phyloP scores from a whole-genome alignment of 2,797 vertebrate species.

The Catharus ustulatus region DNA sequence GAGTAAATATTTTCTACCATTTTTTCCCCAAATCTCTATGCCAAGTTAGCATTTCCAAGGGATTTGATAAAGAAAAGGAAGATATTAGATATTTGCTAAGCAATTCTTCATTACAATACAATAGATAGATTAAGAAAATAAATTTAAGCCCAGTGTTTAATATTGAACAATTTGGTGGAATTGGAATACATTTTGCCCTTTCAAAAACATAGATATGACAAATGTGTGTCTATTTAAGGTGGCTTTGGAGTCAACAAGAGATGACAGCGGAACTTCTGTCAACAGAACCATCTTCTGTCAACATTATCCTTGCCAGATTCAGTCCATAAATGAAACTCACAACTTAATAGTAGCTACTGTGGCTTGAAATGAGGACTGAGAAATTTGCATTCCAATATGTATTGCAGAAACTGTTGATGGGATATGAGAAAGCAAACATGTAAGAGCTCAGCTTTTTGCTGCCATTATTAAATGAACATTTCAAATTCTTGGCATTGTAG shows the following conservation, averaged over 20 bases:
- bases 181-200: not conserved
- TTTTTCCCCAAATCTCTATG: not conserved
- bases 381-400: not conserved
- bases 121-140: not conserved
- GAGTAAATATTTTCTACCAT: not conserved
- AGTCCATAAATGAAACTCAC: rapidly evolving
- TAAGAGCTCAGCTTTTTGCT: not conserved
- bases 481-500: not conserved
- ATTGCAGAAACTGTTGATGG: not conserved
- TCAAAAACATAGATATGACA: not conserved
- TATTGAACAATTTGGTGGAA: not conserved
- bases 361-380: not conserved
- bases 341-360: not conserved
- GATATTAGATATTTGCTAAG: not conserved
- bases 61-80: not conserved
- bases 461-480: not conserved
- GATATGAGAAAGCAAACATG: not conserved
- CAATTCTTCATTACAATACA: not conserved
- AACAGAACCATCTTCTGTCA: not conserved
- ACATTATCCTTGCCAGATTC: not conserved
- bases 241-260: not conserved
- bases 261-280: not conserved
- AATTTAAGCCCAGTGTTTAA: not conserved
- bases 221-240: not conserved
- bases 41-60: not conserved